Conservation (phyloP, 1,140 invertebrate genomes). For the Gryon sp. region DNA sequence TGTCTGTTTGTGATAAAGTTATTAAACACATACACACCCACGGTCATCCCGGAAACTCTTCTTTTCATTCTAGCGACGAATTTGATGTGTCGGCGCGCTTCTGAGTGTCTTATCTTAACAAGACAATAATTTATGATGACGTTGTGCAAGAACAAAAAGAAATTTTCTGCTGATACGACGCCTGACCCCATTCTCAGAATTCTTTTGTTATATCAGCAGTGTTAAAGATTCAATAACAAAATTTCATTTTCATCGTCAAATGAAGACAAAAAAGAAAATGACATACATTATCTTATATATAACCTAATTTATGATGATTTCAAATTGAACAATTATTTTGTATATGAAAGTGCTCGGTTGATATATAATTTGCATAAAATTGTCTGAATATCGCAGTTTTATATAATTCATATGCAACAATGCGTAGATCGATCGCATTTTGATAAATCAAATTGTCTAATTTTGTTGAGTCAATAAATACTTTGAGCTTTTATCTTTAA, state of each 20-base stretch:
- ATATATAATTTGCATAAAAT: no score
- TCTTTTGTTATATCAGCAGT: constrained; percentile 27
- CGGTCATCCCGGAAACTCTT: constrained; percentile 37
- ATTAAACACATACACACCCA: constrained; percentile 5
- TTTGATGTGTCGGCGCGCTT: constrained; percentile 37
- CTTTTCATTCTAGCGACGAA: constrained; percentile 25
- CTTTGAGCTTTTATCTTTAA: no score
- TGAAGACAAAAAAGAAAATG: background rate
- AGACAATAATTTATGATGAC: constrained; percentile 47
- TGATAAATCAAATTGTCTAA: constrained; percentile 20
- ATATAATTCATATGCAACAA: constrained; percentile 57
- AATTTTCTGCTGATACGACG: constrained; percentile 38
- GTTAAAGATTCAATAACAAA: constrained; percentile 38
- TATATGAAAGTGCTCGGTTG: no score
- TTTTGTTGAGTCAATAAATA: no score
- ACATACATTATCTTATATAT: no score
- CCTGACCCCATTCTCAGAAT: constrained; percentile 35
- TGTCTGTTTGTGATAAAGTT: constrained; percentile 20
- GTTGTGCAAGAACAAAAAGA: constrained; percentile 39
- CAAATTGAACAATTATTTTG: no score
- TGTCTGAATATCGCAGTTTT: no score
- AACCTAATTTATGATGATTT: no score
- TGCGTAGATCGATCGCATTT: constrained; percentile 45
- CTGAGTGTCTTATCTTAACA: constrained; percentile 40
- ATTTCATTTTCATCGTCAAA: constrained; percentile 12